Evolutionary conservation across 2,888 invertebrate genomes (phyloP).

Genomic region (Asteroscopus sphinx): DNA sequence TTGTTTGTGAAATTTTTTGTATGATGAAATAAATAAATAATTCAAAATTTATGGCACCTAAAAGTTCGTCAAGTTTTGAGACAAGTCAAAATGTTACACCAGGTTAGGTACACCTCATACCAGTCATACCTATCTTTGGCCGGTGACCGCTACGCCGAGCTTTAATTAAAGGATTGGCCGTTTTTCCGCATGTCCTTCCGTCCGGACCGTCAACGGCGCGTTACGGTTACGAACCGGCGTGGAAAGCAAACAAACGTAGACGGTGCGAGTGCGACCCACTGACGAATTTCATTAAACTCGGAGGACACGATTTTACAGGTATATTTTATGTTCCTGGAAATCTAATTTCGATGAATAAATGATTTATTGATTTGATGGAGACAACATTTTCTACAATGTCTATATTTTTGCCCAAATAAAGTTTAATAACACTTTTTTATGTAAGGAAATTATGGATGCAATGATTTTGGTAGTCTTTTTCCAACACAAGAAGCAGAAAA

Average conservation of each 20-base stretch:
- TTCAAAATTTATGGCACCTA: too few species aligned
- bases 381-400: background rate
- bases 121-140: conserved; percentile 62
- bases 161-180: conserved; percentile 81
- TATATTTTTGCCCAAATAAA: too few species aligned
- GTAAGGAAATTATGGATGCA: too few species aligned
- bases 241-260: conserved; percentile 27
- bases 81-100: conserved; percentile 9
- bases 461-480: too few species aligned
- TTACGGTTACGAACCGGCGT: conserved; percentile 13
- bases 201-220: background rate
- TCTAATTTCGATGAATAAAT: background rate
- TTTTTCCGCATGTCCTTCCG: conserved; percentile 67
- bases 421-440: too few species aligned
- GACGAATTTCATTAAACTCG: conserved; percentile 25
- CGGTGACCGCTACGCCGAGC: conserved; percentile 64
- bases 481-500: too few species aligned
- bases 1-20: too few species aligned
- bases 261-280: too few species aligned
- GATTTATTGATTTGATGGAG: too few species aligned
- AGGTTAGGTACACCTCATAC: too few species aligned
- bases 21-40: too few species aligned
- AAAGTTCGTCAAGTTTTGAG: conserved; percentile 1
- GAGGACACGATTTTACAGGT: conserved; percentile 14
- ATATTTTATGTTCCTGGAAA: background rate